Base-by-base conservation (phyloP, 2,888 invertebrate genomes). In the Himalopsyche tibetana region DNA sequence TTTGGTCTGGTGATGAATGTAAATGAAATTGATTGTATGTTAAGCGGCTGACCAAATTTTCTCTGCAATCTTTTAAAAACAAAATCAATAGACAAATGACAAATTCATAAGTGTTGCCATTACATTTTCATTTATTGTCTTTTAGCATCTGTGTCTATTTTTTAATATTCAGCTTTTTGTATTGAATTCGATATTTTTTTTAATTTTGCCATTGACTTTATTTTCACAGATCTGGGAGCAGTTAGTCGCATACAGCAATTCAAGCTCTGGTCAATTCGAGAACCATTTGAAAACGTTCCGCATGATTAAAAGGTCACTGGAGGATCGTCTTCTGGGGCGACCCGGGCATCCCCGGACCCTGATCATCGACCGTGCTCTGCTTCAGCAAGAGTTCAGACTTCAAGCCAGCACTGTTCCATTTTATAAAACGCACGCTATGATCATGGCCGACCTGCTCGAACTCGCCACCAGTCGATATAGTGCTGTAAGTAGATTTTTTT, bases 381-480 rank as follows among this genome's bases (percentile, higher is more conserved):
- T 96, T 83, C 96, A 96, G 88, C 96, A 96, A 89, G 94, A 94
- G 90, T 93, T 94, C 86, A 88, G 94, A 87, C 91, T 91, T 36
- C 92, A 93, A 86, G 91, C 91, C 82, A 91, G 92, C 63, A 91
- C 91, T 69, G 91, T 92, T 82, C 90, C 91, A 15, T 91, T 96
- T 89, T 96, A 96, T 0, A 91, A 92, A 84, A 93, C 94, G 2
- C 96, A 96, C 90, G 91, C 92, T 86, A 91, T 91, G 42, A 93
- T 96, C 84, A 91, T 96, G 90, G 90, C 94, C 38, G 94, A 95
- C 90, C 90, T 97, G 45, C 69, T 88, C 9, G 86, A 93, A 84
- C 91, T 97, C 80, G 93, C 95, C 4, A 94, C 94, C 45, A 95
- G 95, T 89, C 93, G 94, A 89, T 97, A 96, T 90, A 94, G 95